These are phyloP conservation scores for Acrocera orbiculus DNA, from an alignment of 2,888 invertebrate genomes.

Conservation along the genomic window DNA sequence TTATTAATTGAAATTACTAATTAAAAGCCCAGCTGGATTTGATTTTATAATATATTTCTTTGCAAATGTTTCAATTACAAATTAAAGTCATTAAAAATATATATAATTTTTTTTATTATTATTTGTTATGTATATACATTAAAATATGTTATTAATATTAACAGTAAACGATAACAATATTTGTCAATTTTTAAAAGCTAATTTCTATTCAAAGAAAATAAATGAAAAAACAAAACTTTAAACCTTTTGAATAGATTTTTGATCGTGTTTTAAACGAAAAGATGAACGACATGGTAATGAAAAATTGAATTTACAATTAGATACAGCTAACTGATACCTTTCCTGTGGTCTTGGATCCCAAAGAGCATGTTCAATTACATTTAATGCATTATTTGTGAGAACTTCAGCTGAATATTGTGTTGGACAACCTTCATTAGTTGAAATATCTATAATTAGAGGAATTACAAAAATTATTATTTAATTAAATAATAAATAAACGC, in stretches of 20 bases:
- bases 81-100: no score
- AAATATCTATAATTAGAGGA: constrained; percentile 15
- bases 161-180: no score
- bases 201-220: no score
- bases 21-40: no score
- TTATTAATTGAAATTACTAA: no score
- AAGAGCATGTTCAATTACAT: constrained; percentile 44
- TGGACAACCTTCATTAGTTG: constrained; percentile 39
- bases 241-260: constrained; percentile 9
- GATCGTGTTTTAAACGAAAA: constrained; percentile 19
- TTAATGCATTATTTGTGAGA: constrained; percentile 40
- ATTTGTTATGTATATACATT: no score
- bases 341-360: constrained; percentile 39
- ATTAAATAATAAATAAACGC: not conserved
- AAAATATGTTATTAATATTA: no score
- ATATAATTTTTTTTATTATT: no score
- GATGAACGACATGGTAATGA: constrained; percentile 32
- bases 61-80: no score
- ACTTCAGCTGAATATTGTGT: constrained; percentile 46
- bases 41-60: no score
- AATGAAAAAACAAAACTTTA: no score
- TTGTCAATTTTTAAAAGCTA: no score
- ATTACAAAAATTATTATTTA: not conserved
- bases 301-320: constrained; percentile 28
- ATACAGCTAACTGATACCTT: constrained; percentile 25